Base-by-base conservation (phyloP, 92 coral and sea anemone species). In the Meandrina meandrites region DNA sequence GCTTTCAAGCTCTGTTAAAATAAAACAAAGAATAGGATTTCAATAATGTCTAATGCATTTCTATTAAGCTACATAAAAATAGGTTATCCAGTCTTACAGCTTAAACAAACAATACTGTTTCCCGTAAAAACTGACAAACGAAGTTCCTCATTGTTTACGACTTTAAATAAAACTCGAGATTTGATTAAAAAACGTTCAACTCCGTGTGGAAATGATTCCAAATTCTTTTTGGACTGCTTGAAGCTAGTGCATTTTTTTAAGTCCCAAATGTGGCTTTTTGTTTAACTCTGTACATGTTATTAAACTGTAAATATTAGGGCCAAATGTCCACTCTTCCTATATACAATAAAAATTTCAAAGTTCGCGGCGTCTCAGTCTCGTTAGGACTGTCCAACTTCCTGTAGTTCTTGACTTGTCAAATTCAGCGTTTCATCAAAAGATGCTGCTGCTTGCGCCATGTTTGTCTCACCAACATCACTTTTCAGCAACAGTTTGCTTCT, bases 401-500 rank as follows among this genome's bases (percentile, higher is more conserved):
- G 62, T 14, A 67, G 66, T 36, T 62, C 79, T 57, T 58, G 73
- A 8, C 45, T 45, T 19, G 36, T 45, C 5, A 19, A 7, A 62
- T 37, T 47, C 66, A 48, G 66, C 50, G 71, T 31, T 78, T 86
- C 83, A 15, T 57, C 76, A 86, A 56, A 56, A 9, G 87, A 75
- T 36, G 45, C 45, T 19, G 87, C 27, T 17, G 67, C 36, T 70
- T 83, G 66, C 15, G 24, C 40, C 27, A 40, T 30, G 24, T 76
- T 69, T 27, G 75, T 60, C 27, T 40, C 82, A 58, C 28, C 47
- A 67, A 21, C 76, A 40, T 34, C 62, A 5, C 28, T 48, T 62
- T 19, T 77, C 0, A 77, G 21, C 35, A 94, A 82, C 19, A 45
- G 87, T 69, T 95, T 91, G 50, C 90, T 87, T 75, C 99, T 81